A percentile compares a stretch with the other conserved stretches of the same genome.
phyloP scores from a whole-genome alignment of 2,113 vertebrate genomes.

The Carollia perspicillata region DNA sequence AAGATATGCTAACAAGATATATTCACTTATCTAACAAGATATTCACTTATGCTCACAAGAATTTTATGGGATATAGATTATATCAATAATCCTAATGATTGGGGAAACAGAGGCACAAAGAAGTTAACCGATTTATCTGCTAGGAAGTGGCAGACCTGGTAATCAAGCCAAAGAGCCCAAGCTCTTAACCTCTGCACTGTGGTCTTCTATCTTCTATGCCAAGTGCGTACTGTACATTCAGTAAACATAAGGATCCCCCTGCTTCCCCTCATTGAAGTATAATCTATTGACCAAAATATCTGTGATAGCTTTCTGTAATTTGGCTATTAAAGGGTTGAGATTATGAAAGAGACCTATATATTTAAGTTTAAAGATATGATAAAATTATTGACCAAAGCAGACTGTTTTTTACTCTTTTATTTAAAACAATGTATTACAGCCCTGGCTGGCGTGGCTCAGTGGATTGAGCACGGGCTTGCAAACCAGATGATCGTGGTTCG shows the following conservation, averaged over 20 bases:
- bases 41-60: background rate
- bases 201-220: background rate
- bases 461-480: no score
- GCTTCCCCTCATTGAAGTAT: background rate
- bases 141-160: background rate
- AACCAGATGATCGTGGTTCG: no score
- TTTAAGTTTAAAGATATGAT: background rate
- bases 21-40: conserved; percentile 13
- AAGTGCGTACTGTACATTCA: background rate
- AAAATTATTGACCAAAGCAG: background rate
- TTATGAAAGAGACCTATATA: background rate
- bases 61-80: background rate
- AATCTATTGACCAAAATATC: background rate
- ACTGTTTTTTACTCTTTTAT: background rate
- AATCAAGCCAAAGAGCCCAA: background rate
- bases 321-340: background rate
- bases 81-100: background rate
- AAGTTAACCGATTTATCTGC: background rate
- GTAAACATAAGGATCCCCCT: background rate
- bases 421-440: background rate
- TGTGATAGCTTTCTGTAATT: background rate
- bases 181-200: background rate
- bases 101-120: background rate
- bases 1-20: no score
- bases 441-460: no score